These are phyloP conservation scores for Drosophila rufa DNA, from an alignment of 1,140 invertebrate genomes.

Conservation along the genomic window DNA sequence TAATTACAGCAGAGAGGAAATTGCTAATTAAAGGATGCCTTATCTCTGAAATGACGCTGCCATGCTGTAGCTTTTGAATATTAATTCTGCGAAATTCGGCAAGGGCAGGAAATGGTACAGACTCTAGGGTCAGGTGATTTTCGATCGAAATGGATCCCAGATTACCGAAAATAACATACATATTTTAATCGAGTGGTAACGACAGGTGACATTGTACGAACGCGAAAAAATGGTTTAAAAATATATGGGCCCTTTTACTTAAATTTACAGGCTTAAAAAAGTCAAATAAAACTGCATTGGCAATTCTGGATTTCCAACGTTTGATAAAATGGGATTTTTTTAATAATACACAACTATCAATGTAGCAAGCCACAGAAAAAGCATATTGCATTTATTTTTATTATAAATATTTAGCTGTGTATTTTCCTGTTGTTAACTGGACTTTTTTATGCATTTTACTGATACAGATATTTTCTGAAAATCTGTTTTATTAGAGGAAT, in stretches of 20 bases:
- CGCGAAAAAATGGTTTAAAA: no score
- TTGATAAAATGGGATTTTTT: no score
- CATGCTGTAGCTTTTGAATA: not conserved
- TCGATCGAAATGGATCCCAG: no score
- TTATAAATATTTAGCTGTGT: not conserved
- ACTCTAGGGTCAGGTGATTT: not conserved
- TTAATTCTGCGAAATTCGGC: not conserved
- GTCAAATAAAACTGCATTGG: no score
- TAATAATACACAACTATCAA: not conserved
- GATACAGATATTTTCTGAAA: not conserved
- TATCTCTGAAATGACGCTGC: not conserved
- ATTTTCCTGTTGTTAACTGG: not conserved
- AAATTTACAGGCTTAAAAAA: no score
- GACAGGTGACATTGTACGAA: no score
- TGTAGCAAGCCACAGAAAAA: not conserved
- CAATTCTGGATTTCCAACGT: no score
- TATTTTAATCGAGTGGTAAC: no score
- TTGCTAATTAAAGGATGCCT: slow-evolving; percentile 1
- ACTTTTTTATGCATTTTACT: not conserved
- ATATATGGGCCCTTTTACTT: no score
- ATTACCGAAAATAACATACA: no score
- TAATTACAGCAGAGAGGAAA: slow-evolving; percentile 5
- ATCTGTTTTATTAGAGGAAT: not conserved
- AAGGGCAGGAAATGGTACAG: not conserved
- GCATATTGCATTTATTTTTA: no score